Evolutionary conservation across 2,797 vertebrate species (phyloP).

Genomic region (Micrastur ruficollis): DNA sequence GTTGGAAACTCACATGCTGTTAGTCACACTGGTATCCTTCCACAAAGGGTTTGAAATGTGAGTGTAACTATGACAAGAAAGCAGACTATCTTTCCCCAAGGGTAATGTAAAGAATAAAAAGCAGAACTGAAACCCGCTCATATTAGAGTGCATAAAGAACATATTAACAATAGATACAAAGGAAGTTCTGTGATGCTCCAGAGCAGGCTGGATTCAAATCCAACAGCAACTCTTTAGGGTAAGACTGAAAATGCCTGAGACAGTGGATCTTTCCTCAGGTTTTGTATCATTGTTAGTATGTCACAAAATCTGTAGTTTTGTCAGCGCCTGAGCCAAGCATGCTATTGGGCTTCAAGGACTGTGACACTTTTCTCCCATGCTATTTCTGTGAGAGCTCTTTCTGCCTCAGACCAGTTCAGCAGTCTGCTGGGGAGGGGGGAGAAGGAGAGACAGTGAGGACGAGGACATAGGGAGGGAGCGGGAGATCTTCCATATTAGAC

Average conservation of each 20-base stretch:
- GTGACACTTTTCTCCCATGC: neutral
- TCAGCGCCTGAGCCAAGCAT: neutral
- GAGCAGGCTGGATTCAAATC: neutral
- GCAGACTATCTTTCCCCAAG: neutral
- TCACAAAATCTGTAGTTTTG: neutral
- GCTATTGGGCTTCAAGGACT: neutral
- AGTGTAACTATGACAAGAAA: neutral
- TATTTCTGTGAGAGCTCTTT: neutral
- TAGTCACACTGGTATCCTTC: neutral
- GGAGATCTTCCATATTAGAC: neutral
- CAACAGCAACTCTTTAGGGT: neutral
- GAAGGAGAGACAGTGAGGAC: neutral
- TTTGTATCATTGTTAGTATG: neutral
- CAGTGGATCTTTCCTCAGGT: neutral
- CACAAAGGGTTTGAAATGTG: neutral
- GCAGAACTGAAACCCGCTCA: neutral
- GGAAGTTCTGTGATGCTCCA: neutral
- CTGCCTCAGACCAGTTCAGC: neutral
- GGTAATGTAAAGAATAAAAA: neutral
- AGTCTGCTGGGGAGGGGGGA: rapidly evolving
- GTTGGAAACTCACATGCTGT: neutral
- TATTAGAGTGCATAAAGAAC: neutral
- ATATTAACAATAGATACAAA: neutral
- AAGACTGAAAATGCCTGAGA: neutral
- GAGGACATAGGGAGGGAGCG: neutral